Conservation (phyloP, 2,797 vertebrate genomes). For the Oryzias sinensis region DNA sequence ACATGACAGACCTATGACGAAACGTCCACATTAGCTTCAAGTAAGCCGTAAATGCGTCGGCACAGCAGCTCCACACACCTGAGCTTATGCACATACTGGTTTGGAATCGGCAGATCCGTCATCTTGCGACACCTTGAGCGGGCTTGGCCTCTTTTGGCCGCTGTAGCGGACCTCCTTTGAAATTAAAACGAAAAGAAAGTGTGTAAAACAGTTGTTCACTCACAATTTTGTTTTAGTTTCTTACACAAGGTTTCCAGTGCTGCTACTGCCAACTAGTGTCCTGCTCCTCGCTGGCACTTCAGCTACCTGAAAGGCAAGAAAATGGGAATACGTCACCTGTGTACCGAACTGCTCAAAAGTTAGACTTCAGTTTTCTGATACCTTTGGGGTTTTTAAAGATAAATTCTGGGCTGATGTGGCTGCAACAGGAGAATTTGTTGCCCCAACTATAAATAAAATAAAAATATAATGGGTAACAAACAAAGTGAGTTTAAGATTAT, state of each 20-base stretch:
- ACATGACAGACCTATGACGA: slow-evolving; percentile 46
- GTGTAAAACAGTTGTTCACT: background rate
- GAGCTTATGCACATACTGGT: slow-evolving; percentile 32
- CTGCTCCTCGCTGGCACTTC: slow-evolving; percentile 26
- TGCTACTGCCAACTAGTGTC: slow-evolving; percentile 49
- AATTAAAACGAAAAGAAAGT: background rate
- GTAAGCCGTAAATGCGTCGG: background rate
- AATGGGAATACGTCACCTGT: too few species aligned
- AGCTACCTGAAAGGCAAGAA: slow-evolving; percentile 27
- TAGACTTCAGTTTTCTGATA: slow-evolving; percentile 5
- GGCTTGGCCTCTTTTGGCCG: slow-evolving; percentile 43
- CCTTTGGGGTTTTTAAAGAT: slow-evolving; percentile 43
- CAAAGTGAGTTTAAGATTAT: background rate
- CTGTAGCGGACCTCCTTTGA: slow-evolving; percentile 13
- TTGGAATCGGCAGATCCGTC: background rate
- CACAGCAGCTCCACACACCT: slow-evolving; percentile 47
- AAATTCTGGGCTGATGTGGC: slow-evolving; percentile 9
- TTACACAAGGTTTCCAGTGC: slow-evolving; percentile 65
- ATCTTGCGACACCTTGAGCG: slow-evolving; percentile 31
- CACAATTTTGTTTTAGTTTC: fast-evolving
- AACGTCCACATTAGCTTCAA: background rate
- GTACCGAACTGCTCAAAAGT: background rate
- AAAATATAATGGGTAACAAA: background rate
- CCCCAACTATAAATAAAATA: slow-evolving; percentile 25
- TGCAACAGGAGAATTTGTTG: slow-evolving; percentile 1